These are phyloP conservation scores for Hypolimnas misippus DNA, from an alignment of 2,888 invertebrate genomes.

Conservation along the genomic window DNA sequence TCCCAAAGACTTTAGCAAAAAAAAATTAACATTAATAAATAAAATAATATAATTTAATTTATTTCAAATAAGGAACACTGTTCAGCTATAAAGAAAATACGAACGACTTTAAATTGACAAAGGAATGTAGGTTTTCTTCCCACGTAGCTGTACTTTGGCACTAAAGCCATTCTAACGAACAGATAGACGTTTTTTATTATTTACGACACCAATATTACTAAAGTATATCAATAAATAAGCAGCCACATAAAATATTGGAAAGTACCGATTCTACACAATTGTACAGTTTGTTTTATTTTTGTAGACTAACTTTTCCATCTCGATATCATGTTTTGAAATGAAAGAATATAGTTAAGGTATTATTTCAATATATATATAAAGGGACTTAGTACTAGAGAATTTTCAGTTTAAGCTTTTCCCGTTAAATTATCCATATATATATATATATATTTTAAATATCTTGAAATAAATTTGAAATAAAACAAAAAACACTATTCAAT, in stretches of 20 bases:
- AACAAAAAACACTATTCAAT: too few species aligned
- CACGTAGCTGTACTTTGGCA: slow-evolving; percentile 21
- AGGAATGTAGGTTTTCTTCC: slow-evolving; percentile 7
- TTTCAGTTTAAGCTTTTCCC: too few species aligned
- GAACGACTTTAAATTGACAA: background rate
- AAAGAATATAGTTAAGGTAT: too few species aligned
- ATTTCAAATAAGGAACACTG: background rate
- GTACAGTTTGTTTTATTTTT: background rate
- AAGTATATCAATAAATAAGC: slow-evolving; percentile 9
- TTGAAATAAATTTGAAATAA: too few species aligned
- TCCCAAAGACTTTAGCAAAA: too few species aligned
- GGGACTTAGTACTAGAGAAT: too few species aligned
- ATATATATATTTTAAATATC: too few species aligned
- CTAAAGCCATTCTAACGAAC: slow-evolving; percentile 11
- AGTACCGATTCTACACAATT: background rate
- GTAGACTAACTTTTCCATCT: too few species aligned
- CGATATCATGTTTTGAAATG: too few species aligned
- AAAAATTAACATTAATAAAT: too few species aligned
- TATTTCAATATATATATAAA: too few species aligned
- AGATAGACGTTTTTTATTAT: slow-evolving; percentile 16
- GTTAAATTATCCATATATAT: too few species aligned
- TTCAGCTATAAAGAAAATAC: background rate
- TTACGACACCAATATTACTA: slow-evolving; percentile 17
- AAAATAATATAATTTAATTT: slow-evolving; percentile 1
- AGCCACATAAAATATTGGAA: background rate